Evolutionary conservation across 2,797 vertebrate genomes (phyloP).

Genomic region (Jordanella pulchra): DNA sequence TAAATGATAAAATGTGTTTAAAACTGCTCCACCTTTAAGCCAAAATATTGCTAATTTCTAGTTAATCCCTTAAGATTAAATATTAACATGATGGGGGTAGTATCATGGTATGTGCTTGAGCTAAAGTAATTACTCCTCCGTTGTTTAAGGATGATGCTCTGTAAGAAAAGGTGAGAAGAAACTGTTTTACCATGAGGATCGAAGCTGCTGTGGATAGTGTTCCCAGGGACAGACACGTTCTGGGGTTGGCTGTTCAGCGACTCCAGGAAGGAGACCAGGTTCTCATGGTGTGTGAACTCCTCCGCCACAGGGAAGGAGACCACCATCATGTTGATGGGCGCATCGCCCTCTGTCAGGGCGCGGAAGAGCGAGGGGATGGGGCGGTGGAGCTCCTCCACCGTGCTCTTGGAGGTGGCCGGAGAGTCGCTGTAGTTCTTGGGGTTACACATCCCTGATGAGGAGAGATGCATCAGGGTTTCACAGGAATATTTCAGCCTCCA

Average conservation of each 20-base stretch:
- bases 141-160: not conserved
- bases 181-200: slow-evolving; percentile 74
- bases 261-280: slow-evolving; percentile 94
- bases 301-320: slow-evolving; percentile 95
- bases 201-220: slow-evolving; percentile 88
- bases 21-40: too few relatives aligned
- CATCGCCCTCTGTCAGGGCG: slow-evolving; percentile 93
- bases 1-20: too few relatives aligned
- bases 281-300: slow-evolving; percentile 94
- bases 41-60: too few relatives aligned
- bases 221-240: slow-evolving; percentile 88
- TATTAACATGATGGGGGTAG: not conserved
- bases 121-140: not conserved
- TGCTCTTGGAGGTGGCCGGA: slow-evolving; percentile 96
- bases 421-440: slow-evolving; percentile 97
- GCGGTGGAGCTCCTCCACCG: slow-evolving; percentile 93
- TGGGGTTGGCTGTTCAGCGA: slow-evolving; percentile 90
- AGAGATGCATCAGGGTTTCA: not conserved
- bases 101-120: not conserved
- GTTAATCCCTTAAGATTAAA: too few relatives aligned
- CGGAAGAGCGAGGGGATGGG: slow-evolving; percentile 96
- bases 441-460: slow-evolving; percentile 91
- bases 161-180: not conserved
- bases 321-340: slow-evolving; percentile 94
- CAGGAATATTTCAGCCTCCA: not conserved